A percentile compares a stretch with the other conserved stretches of the same genome.
Evolutionary conservation across 2,888 invertebrate species (phyloP).

Genomic region (Caradrina clavipalpis): DNA sequence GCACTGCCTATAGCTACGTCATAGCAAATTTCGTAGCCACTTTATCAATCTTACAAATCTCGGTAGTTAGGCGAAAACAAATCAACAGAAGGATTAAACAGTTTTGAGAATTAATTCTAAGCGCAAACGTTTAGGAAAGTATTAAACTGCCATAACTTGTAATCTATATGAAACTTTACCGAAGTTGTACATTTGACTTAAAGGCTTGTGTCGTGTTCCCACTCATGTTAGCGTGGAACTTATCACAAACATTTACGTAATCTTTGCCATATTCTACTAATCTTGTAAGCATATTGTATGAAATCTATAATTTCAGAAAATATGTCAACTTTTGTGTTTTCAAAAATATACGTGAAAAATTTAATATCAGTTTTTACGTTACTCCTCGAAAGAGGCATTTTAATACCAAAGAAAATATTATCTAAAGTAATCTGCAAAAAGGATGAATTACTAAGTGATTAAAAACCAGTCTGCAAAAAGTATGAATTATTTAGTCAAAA

Average conservation of each 20-base stretch:
- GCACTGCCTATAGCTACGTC: slow-evolving; percentile 5
- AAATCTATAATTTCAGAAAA: no score
- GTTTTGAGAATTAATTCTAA: background rate
- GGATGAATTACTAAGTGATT: no score
- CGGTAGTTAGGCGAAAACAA: background rate
- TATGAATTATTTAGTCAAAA: no score
- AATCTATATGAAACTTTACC: slow-evolving; percentile 9
- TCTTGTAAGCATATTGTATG: background rate
- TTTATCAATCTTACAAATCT: background rate
- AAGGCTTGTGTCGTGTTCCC: slow-evolving; percentile 10
- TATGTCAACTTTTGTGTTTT: background rate
- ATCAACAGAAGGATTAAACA: background rate
- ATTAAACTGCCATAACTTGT: background rate
- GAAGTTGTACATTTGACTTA: slow-evolving; percentile 14
- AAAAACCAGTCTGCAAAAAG: no score
- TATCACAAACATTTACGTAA: background rate
- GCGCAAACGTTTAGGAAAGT: background rate
- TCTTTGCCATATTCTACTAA: background rate
- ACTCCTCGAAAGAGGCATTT: no score
- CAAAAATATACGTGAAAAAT: background rate
- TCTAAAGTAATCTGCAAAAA: no score
- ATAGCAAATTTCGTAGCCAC: slow-evolving; percentile 1
- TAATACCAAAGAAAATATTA: no score
- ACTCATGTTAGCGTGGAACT: background rate
- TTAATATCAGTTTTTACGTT: no score